Evolutionary conservation across 2,888 invertebrate genomes (phyloP), one percentile per base, ranked within the genome.

Genomic region (Cryptus viduatorius): DNA sequence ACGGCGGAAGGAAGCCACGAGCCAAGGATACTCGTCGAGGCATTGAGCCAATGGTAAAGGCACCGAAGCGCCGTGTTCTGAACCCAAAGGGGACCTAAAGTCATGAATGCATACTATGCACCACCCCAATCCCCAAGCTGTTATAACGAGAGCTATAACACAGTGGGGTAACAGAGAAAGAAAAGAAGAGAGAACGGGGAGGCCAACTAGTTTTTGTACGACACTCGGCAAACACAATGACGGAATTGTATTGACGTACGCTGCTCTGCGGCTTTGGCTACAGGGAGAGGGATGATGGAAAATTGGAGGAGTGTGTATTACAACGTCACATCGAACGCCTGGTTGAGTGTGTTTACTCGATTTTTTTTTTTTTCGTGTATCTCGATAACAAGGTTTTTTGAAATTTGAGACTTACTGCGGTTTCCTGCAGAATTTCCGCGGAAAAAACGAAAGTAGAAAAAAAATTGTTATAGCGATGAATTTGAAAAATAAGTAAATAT

Each of bases 171-270:
- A 61, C 31, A 4, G 42, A 31, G 65, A 24, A 44, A 46, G 67
- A 56, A 53, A 48, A 42, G 56, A 24, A n/a, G 14, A 65, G 50
- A 75, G 75, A 37, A 64, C 42, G 59, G 65, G 56, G 53, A 42
- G 61, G 75, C 65, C 24, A 24, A 24, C 24, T 65, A 81, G 50
- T 80, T 81, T 72, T 81, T 80, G 77, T 84, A 56, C 42, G 68
- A 65, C 83, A 73, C 76, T 76, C 50, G 79, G 46, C 69, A 76
- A 72, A 76, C 73, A 75, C 71, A 46, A 73, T 24, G 65, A 12
- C 37, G 16, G 14, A 79, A 82, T 78, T 56, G 71, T 61, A 53
- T 75, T 50, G 69, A 42, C 65, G 50, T n/a, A 65, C 61, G 61
- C 64, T 24, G 31, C 64, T 46, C 59, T 56, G 56, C 19, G 76